Conservation (phyloP, 2,113 vertebrate genomes). For the Mohoua ochrocephala region DNA sequence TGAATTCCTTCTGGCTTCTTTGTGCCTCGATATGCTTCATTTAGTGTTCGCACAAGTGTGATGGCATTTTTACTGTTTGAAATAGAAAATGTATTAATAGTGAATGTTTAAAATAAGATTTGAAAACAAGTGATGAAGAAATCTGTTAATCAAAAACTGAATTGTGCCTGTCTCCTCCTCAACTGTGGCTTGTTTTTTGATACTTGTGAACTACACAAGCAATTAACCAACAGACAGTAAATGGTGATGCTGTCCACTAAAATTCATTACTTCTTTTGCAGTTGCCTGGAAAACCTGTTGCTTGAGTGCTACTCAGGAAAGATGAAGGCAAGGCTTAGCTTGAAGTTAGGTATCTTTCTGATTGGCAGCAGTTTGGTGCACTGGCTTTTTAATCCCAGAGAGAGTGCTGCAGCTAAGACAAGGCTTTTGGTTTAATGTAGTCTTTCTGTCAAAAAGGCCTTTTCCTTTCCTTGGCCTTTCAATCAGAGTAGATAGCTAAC, state of each 20-base stretch:
- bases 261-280: not conserved
- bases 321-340: not conserved
- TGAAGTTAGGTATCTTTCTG: not conserved
- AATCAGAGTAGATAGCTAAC: not conserved
- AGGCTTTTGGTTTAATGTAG: not conserved
- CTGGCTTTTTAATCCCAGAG: not conserved
- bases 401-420: not conserved
- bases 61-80: not conserved
- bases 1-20: conserved; percentile 28
- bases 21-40: conserved; percentile 24
- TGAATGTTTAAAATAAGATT: not conserved
- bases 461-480: not conserved
- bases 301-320: not conserved
- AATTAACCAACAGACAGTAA: not conserved
- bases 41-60: not conserved
- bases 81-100: not conserved
- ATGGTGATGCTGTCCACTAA: not conserved
- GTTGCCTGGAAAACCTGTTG: not conserved
- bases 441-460: not conserved
- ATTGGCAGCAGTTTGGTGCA: not conserved
- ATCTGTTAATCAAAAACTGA: not conserved
- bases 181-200: not conserved
- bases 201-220: not conserved
- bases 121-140: not conserved
- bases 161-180: not conserved